phyloP scores from a whole-genome alignment of 2,113 vertebrate genomes.

The Centropristis striata region DNA sequence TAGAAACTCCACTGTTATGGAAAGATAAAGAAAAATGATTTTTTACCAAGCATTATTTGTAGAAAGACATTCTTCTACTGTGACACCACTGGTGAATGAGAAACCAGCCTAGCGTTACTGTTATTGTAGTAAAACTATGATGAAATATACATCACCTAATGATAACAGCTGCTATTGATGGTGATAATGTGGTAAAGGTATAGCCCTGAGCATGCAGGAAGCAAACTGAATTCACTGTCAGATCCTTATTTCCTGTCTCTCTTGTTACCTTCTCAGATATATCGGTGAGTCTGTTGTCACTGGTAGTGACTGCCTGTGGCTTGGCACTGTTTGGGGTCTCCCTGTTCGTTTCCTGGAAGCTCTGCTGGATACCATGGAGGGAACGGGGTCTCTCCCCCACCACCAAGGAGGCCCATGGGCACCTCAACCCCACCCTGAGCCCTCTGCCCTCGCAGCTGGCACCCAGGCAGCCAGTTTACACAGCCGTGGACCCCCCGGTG shows the following conservation, averaged over 20 bases:
- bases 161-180: not conserved
- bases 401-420: constrained; percentile 89
- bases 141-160: not conserved
- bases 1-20: not conserved
- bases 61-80: not conserved
- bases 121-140: not conserved
- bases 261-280: constrained; percentile 87
- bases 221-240: not conserved
- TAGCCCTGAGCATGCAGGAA: not conserved
- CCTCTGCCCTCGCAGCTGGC: constrained; percentile 64
- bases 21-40: not conserved
- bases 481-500: constrained; percentile 90
- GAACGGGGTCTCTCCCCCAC: constrained; percentile 90
- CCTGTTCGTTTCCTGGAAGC: constrained; percentile 99
- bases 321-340: constrained; percentile 97
- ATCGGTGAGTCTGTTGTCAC: constrained; percentile 95
- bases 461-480: constrained; percentile 90
- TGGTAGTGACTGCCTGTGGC: constrained; percentile 97
- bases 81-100: not conserved
- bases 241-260: constrained; percentile 16
- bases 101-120: not conserved
- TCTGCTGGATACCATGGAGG: constrained; percentile 99
- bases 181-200: not conserved
- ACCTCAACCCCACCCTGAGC: constrained; percentile 85
- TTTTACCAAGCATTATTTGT: constrained; percentile 5